Evolutionary conservation across 2,888 invertebrate species (phyloP).

Genomic region (Eristalis arbustorum): DNA sequence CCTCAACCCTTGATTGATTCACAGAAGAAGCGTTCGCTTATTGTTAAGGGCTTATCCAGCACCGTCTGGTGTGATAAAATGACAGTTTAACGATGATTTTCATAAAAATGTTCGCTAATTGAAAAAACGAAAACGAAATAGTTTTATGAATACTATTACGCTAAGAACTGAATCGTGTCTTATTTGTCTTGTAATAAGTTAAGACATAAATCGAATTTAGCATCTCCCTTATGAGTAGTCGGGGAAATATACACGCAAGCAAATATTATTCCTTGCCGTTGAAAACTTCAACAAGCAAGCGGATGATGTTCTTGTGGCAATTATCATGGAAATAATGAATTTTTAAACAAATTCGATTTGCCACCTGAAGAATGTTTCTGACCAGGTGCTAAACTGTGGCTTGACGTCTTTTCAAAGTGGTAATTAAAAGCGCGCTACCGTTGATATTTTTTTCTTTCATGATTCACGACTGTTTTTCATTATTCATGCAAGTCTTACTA

Average conservation of each 20-base stretch:
- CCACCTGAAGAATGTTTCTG: neutral
- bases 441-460: neutral
- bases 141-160: neutral
- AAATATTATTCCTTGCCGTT: neutral
- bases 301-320: neutral
- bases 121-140: neutral
- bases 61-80: neutral
- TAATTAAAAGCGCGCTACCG: neutral
- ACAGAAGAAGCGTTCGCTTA: neutral
- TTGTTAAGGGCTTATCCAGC: neutral
- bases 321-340: neutral
- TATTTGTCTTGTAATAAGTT: neutral
- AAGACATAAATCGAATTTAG: neutral
- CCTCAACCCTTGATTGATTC: conserved; percentile 5
- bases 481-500: neutral
- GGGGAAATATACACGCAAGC: neutral
- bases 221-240: neutral
- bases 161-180: neutral
- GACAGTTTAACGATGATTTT: conserved; percentile 18
- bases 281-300: too few species aligned
- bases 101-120: conserved; percentile 16
- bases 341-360: neutral
- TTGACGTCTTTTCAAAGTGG: neutral
- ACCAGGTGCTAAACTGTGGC: neutral
- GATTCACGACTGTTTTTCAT: neutral